A percentile compares a stretch with the other conserved stretches of the same genome.
phyloP scores from a whole-genome alignment of 2,888 invertebrate species.

The Agrochola litura region DNA sequence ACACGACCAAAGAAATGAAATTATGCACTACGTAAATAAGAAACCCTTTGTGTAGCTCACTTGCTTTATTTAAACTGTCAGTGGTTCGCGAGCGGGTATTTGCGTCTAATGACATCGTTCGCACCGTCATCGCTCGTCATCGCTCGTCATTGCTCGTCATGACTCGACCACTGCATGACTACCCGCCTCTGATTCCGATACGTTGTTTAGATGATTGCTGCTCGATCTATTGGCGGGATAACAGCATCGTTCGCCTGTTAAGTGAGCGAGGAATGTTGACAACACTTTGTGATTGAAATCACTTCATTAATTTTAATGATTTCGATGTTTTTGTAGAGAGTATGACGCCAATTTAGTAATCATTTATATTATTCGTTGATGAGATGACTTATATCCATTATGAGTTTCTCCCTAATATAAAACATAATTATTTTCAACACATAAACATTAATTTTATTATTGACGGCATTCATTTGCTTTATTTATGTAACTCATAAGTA shows the following conservation, averaged over 20 bases:
- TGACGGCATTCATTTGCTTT: neutral
- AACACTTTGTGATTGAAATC: constrained; percentile 25
- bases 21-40: constrained; percentile 87
- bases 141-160: constrained; percentile 11
- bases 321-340: constrained; percentile 31
- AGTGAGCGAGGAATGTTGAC: constrained; percentile 39
- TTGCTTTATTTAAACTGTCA: constrained; percentile 81
- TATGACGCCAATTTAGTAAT: neutral
- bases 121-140: constrained; percentile 25
- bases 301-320: constrained; percentile 46
- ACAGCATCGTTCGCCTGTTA: constrained; percentile 25
- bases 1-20: constrained; percentile 83
- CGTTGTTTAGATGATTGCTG: constrained; percentile 39
- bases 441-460: neutral
- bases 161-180: constrained; percentile 19
- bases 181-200: constrained; percentile 21
- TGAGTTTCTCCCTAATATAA: neutral
- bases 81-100: constrained; percentile 63
- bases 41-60: constrained; percentile 78
- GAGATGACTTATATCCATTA: constrained; percentile 4
- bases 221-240: constrained; percentile 22
- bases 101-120: constrained; percentile 70
- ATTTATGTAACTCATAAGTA: neutral
- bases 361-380: neutral
- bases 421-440: neutral